Conservation (phyloP, 2,797 vertebrate species). For the Xenops minutus region DNA sequence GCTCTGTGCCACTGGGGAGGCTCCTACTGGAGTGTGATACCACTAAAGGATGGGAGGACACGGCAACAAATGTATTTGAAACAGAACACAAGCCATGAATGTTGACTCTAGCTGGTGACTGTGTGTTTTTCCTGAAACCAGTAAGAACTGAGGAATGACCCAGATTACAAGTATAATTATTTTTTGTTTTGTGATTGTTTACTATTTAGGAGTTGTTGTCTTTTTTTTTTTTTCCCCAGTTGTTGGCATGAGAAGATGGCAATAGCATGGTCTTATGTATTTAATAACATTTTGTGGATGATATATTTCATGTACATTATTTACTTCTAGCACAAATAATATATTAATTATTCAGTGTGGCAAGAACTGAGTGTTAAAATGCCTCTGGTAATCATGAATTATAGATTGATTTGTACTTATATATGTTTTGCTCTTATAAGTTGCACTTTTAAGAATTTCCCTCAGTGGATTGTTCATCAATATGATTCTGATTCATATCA, state of each 20-base stretch:
- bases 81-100: background rate
- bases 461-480: background rate
- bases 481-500: background rate
- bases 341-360: conserved; percentile 36
- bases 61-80: background rate
- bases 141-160: background rate
- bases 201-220: background rate
- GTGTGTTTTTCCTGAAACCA: background rate
- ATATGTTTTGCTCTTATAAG: background rate
- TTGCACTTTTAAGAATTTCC: background rate
- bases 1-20: background rate
- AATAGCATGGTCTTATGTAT: background rate
- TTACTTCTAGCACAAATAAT: background rate
- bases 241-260: background rate
- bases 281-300: background rate
- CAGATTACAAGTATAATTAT: background rate
- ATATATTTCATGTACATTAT: background rate
- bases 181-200: background rate
- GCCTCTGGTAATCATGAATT: conserved; percentile 24
- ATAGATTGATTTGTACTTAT: background rate
- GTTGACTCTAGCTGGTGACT: background rate
- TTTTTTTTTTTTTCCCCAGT: background rate
- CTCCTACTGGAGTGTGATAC: background rate
- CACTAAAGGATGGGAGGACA: background rate
- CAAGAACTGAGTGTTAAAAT: background rate